Evolutionary conservation across 2,113 vertebrate species (phyloP), one percentile per base, ranked within the genome.

Genomic region (Calonectris borealis): DNA sequence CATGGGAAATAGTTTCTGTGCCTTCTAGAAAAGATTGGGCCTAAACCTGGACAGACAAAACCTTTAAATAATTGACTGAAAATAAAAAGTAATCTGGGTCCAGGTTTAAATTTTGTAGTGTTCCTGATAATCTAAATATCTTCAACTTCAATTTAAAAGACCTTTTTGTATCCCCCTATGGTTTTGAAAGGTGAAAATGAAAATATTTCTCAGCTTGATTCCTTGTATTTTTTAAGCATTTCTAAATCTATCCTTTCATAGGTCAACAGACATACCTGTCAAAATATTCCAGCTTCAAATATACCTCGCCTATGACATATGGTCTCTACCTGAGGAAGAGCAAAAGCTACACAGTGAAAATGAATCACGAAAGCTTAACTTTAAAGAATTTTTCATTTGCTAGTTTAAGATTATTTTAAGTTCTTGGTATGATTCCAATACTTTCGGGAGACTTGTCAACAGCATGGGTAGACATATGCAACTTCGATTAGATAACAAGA

Each of bases 351-450:
- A 15, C 22, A 77, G 21, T 10, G 34, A 31, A 86, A 94, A 24
- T 29, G 58, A 88, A 73, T 70, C n/a, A 66, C 4, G 48, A 93
- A 96, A 83, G 22, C 44, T 81, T 86, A 73, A 77, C 32, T 88
- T 75, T 46, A 71, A 90, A 83, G 42, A 78, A 25, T 52, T 84
- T 81, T 83, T 83, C 85, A 34, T 91, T 88, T 78, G 36, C 40
- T 92, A 68, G 4, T 2, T 40, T n/a, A 42, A 81, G 68, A 78
- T 68, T 75, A 94, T 95, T 96, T 96, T 49, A 86, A 84, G 26
- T 83, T 68, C 51, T 88, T 95, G 92, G 72, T 83, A 26, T 13
- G n/a, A 46, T 60, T 96, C 95, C 95, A 96, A n/a, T 16, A 75
- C 32, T 68, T 90, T 64, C 24, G 51, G 85, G 32, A 83, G 38